Percentiles rank a stretch among this genome's conserved stretches.
Evolutionary conservation across 2,888 invertebrate genomes (phyloP).

Genomic region (Pegoplata infirma): DNA sequence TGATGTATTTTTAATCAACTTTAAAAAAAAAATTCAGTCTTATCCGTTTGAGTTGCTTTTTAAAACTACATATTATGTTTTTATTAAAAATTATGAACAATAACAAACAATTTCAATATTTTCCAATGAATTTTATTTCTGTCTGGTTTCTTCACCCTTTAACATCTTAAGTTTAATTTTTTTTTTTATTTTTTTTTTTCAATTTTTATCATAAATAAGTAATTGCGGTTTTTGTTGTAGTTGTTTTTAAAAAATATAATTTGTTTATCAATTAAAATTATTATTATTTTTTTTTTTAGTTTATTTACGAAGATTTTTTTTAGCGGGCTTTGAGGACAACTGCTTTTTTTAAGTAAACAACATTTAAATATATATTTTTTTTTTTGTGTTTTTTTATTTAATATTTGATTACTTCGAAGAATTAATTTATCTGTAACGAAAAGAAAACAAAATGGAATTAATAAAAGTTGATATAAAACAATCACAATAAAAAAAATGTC

Average conservation of each 20-base stretch:
- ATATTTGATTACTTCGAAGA: constrained; percentile 55
- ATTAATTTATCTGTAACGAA: constrained; percentile 58
- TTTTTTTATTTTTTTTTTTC: constrained; percentile 12
- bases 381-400: constrained; percentile 14
- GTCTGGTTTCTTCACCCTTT: background rate
- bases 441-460: constrained; percentile 37
- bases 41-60: constrained; percentile 60
- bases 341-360: constrained; percentile 26
- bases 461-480: background rate
- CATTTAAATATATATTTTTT: constrained; percentile 16
- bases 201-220: constrained; percentile 53
- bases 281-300: constrained; percentile 27
- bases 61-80: constrained; percentile 56
- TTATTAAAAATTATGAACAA: constrained; percentile 16
- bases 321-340: constrained; percentile 44
- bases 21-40: constrained; percentile 58
- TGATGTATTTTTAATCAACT: constrained; percentile 25
- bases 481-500: too few species aligned
- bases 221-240: constrained; percentile 50
- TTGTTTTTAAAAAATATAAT: constrained; percentile 39
- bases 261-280: constrained; percentile 54
- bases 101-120: constrained; percentile 3
- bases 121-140: background rate
- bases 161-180: constrained; percentile 23
- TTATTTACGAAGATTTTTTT: constrained; percentile 26